A percentile compares a stretch with the other conserved stretches of the same genome.
phyloP scores from a whole-genome alignment of 2,797 vertebrate genomes.

The Argentina silus region DNA sequence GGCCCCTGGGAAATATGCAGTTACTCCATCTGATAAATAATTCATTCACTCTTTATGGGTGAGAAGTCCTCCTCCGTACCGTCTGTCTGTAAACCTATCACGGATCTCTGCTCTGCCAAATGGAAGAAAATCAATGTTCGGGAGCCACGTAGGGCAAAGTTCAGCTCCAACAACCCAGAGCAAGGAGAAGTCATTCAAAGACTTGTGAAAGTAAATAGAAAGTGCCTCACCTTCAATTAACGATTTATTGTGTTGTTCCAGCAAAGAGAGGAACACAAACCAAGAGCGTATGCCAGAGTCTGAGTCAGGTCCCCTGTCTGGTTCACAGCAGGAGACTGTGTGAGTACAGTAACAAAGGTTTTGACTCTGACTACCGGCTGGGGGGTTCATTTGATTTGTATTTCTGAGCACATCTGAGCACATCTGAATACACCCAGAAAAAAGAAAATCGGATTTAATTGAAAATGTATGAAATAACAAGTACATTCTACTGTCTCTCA shows the following conservation, averaged over 20 bases:
- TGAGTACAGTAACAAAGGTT: no score
- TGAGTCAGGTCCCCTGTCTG: not conserved
- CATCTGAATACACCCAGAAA: no score
- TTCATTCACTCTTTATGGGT: slow-evolving; percentile 21
- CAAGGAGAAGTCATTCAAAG: not conserved
- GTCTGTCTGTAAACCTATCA: slow-evolving; percentile 21
- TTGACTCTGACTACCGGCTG: no score
- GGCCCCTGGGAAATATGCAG: slow-evolving; percentile 11
- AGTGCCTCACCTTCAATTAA: slow-evolving; percentile 1
- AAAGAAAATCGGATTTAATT: no score
- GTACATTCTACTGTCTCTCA: no score
- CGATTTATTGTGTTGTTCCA: slow-evolving; percentile 12
- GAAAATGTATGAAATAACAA: no score
- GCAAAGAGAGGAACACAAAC: not conserved
- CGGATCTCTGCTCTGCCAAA: slow-evolving; percentile 25
- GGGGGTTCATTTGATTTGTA: no score
- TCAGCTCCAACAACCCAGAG: slow-evolving; percentile 16
- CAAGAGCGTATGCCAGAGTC: slow-evolving; percentile 4
- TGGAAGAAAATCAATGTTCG: slow-evolving; percentile 28
- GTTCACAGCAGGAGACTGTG: not conserved
- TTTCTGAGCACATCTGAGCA: no score
- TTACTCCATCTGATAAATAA: slow-evolving; percentile 20
- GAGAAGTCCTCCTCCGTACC: slow-evolving; percentile 4
- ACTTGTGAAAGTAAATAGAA: slow-evolving; percentile 13
- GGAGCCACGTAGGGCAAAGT: slow-evolving; percentile 11